Conservation (phyloP, 2,888 invertebrate genomes). For the Acrobasis suavella region DNA sequence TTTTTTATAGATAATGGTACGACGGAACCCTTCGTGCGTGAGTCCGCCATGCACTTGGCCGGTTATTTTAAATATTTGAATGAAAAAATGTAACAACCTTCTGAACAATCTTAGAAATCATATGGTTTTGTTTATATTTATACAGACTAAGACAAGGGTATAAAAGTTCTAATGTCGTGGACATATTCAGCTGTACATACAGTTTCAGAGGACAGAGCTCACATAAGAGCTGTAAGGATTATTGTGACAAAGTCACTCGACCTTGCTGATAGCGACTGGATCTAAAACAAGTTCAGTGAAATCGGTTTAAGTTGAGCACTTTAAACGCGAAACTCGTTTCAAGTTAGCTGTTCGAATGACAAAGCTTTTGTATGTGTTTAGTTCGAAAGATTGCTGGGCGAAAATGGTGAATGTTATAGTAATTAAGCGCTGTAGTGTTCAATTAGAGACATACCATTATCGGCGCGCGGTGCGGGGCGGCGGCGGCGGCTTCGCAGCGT, state of each 20-base stretch:
- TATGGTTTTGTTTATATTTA: no score
- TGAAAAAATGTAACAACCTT: no score
- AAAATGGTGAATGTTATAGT: constrained; percentile 43
- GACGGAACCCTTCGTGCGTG: no score
- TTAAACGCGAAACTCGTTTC: constrained; percentile 54
- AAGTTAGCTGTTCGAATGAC: constrained; percentile 52
- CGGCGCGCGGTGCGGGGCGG: constrained; percentile 25
- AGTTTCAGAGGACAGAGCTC: background rate
- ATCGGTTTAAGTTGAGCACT: constrained; percentile 54
- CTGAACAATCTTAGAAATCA: no score
- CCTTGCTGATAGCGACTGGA: constrained; percentile 29
- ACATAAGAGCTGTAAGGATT: constrained; percentile 11
- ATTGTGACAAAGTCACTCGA: constrained; percentile 21
- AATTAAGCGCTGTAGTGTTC: constrained; percentile 53
- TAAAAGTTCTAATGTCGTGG: background rate
- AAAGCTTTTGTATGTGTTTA: constrained; percentile 57
- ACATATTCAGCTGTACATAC: background rate
- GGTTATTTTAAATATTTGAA: no score
- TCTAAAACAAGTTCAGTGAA: constrained; percentile 47
- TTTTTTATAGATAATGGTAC: no score
- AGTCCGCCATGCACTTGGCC: no score
- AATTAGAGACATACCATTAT: constrained; percentile 47
- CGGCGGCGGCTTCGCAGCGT: constrained; percentile 19
- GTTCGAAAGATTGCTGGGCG: constrained; percentile 49
- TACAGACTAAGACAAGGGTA: no score